Conservation (phyloP, 2,797 vertebrate genomes). For the Fistularia commersonii region DNA sequence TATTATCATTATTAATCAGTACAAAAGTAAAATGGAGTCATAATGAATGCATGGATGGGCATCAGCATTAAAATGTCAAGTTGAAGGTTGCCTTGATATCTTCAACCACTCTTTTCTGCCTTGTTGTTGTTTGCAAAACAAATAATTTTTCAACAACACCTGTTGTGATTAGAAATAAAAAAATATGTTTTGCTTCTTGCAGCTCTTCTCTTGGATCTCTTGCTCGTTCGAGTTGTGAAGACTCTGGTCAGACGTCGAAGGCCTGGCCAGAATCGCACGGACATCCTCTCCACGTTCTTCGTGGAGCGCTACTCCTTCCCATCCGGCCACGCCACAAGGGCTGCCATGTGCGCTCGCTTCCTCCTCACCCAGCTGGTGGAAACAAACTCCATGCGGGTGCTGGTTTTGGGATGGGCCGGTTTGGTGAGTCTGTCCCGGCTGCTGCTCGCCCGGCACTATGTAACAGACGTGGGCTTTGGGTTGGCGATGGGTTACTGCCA, state of each 20-base stretch:
- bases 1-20: too few species aligned
- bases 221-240: slow-evolving; percentile 83
- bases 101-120: too few species aligned
- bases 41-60: too few species aligned
- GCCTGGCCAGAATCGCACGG: slow-evolving; percentile 85
- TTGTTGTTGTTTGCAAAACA: too few species aligned
- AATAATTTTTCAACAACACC: too few species aligned
- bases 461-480: slow-evolving; percentile 87
- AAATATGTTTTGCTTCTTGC: slow-evolving; percentile 12
- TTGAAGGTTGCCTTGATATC: too few species aligned
- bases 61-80: too few species aligned
- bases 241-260: slow-evolving; percentile 80
- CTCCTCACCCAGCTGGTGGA: slow-evolving; percentile 83
- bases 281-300: slow-evolving; percentile 85
- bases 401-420: slow-evolving; percentile 85
- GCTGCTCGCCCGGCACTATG: slow-evolving; percentile 89
- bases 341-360: slow-evolving; percentile 85
- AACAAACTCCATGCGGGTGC: slow-evolving; percentile 79
- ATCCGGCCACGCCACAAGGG: slow-evolving; percentile 86
- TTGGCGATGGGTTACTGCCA: slow-evolving; percentile 86
- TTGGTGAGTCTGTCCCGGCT: slow-evolving; percentile 84
- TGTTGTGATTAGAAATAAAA: too few species aligned
- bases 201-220: slow-evolving; percentile 85
- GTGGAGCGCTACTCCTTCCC: slow-evolving; percentile 92
- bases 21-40: too few species aligned